phyloP scores from a whole-genome alignment of 2,888 invertebrate species.

The Molorchus minor region DNA sequence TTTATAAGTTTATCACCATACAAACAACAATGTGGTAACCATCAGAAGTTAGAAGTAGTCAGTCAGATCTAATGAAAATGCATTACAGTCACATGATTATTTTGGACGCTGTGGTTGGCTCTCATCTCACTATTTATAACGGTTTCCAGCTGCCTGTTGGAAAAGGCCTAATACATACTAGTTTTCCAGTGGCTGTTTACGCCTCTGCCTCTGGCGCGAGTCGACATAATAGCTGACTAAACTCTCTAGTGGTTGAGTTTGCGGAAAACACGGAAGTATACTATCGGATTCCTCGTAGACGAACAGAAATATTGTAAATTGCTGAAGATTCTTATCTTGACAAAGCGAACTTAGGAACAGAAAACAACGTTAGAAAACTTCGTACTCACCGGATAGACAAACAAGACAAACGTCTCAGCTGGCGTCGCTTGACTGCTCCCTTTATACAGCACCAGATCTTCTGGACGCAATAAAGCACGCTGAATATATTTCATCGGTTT shows the following conservation, averaged over 20 bases:
- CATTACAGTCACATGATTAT: too few relatives aligned
- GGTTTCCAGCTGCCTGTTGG: too few relatives aligned
- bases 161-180: too few relatives aligned
- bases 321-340: conserved; percentile 55
- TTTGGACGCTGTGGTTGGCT: too few relatives aligned
- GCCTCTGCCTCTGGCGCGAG: conserved; percentile 22
- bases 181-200: too few relatives aligned
- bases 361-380: conserved; percentile 53
- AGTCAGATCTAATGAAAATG: too few relatives aligned
- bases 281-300: conserved; percentile 27
- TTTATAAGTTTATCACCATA: too few relatives aligned
- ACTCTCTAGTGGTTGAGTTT: conserved; percentile 39
- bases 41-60: too few relatives aligned
- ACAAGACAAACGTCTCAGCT: conserved; percentile 55
- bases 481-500: conserved; percentile 27
- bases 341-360: conserved; percentile 51
- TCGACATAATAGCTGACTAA: conserved; percentile 23
- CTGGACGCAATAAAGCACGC: conserved; percentile 31
- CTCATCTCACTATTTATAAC: too few relatives aligned
- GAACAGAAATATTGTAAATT: conserved; percentile 52
- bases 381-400: conserved; percentile 53
- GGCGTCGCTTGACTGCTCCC: conserved; percentile 53
- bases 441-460: conserved; percentile 43
- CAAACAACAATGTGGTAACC: too few relatives aligned
- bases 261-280: conserved; percentile 39